Base-by-base conservation (phyloP, 2,888 invertebrate genomes). In the Junonia oenone region DNA sequence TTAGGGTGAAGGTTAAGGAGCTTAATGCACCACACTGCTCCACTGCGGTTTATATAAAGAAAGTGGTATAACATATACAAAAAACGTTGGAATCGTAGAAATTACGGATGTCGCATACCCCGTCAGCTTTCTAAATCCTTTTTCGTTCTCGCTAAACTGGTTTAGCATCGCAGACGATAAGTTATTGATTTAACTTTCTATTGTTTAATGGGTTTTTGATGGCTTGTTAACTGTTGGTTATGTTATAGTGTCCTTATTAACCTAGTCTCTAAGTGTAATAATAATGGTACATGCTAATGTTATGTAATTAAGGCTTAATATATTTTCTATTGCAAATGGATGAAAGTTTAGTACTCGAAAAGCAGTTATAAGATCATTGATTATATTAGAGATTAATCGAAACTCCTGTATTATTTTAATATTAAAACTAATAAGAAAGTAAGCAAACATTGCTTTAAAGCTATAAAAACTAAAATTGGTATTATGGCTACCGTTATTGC, bases 121-220 rank as follows among this genome's bases (percentile, higher is more conserved):
- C 43, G 38, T 46, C 43, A 57, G 78, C 83, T 84, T 84, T 84
- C 84, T 81, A 76, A 73, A 72, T 78, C 84, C 84, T 82, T 83
- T 74, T 79, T 72, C 76, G 76, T 68, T 47, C 69, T 76, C 66
- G 74, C 69, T 59, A 73, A 81, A 83, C 83, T 63, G 63, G 83
- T 80, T 76, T 37, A 27, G n/a, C 35, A 45, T 35, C 55, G 45
- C 35, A 17, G 27, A 17, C 58, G 62, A 66, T 68, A 66, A 62
- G 63, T 63, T 63, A 56, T 59, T 61, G 68, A 68, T 61, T 56
- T 56, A 57, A 64, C 77, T 78, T 78, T 78, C 78, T 74, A 71
- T 75, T 74, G 72, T 77, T 69, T 68, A 69, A 68, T 67, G 55
- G 59, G 55, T 51, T 27, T 43, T 59, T 50, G 51, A 55, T 46